Percentiles rank a stretch among this genome's conserved stretches.
These are phyloP conservation scores for Cosmia pyralina DNA, from an alignment of 2,888 invertebrate genomes.

Conservation along the genomic window DNA sequence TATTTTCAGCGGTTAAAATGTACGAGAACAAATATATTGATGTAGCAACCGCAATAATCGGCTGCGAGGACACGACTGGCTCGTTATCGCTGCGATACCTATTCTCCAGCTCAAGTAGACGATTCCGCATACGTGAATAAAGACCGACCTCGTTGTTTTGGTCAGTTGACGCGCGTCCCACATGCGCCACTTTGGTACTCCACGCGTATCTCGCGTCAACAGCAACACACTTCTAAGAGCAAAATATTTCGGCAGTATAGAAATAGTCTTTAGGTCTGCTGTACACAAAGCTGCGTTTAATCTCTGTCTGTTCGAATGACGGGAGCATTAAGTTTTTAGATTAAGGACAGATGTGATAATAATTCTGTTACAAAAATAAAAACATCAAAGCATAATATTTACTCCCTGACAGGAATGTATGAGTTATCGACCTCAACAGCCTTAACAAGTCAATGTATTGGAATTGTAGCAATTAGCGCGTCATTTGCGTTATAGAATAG, in stretches of 20 bases:
- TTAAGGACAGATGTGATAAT: slow-evolving; percentile 50
- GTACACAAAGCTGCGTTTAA: slow-evolving; percentile 51
- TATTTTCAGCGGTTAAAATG: slow-evolving; percentile 69
- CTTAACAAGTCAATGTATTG: slow-evolving; percentile 71
- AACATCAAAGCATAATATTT: slow-evolving; percentile 44
- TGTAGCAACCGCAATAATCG: slow-evolving; percentile 88
- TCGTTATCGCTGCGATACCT: slow-evolving; percentile 86
- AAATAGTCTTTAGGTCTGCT: slow-evolving; percentile 51
- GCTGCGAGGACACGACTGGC: slow-evolving; percentile 87
- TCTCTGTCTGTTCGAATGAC: slow-evolving; percentile 43
- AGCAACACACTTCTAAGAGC: slow-evolving; percentile 55
- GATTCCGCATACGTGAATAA: slow-evolving; percentile 82
- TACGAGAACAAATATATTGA: slow-evolving; percentile 75
- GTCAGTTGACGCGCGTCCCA: slow-evolving; percentile 84
- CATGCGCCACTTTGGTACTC: slow-evolving; percentile 74
- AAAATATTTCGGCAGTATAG: slow-evolving; percentile 49
- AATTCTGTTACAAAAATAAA: slow-evolving; percentile 36
- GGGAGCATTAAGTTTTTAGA: slow-evolving; percentile 31
- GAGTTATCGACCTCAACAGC: slow-evolving; percentile 68
- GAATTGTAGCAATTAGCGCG: slow-evolving; percentile 71
- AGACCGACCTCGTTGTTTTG: slow-evolving; percentile 83
- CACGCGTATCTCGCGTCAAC: slow-evolving; percentile 73
- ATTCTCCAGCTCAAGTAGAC: slow-evolving; percentile 83
- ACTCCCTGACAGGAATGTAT: slow-evolving; percentile 43
- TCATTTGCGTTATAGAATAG: slow-evolving; percentile 73